These are phyloP conservation scores for Timema podura DNA, from an alignment of 2,888 invertebrate genomes.

Conservation along the genomic window DNA sequence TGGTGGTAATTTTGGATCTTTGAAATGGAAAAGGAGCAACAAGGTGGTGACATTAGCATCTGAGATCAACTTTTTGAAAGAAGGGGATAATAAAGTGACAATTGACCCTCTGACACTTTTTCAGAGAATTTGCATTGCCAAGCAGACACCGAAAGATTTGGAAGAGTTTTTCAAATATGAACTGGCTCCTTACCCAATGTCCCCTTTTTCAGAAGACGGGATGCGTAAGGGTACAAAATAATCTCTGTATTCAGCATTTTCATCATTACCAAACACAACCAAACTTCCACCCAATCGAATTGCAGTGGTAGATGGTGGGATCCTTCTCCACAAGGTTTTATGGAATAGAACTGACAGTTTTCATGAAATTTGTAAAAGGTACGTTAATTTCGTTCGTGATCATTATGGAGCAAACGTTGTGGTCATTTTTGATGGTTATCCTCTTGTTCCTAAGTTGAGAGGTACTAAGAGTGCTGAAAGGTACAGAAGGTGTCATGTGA, in stretches of 20 bases:
- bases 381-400: too few relatives aligned
- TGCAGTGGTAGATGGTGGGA: not conserved
- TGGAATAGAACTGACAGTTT: too few relatives aligned
- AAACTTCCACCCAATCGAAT: not conserved
- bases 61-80: conserved; percentile 1
- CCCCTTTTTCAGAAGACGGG: conserved; percentile 1
- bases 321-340: too few relatives aligned
- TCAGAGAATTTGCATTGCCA: conserved; percentile 9
- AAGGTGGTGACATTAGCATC: not conserved
- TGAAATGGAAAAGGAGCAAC: not conserved
- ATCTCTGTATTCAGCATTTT: not conserved
- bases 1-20: not conserved
- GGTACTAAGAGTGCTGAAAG: too few relatives aligned
- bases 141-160: not conserved
- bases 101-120: not conserved
- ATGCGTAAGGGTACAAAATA: conserved; percentile 1
- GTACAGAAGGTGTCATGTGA: too few relatives aligned
- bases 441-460: too few relatives aligned
- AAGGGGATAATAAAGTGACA: not conserved
- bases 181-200: conserved; percentile 16
- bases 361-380: too few relatives aligned
- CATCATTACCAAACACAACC: not conserved
- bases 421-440: too few relatives aligned
- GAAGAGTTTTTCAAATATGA: not conserved
- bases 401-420: too few relatives aligned